A percentile compares a stretch with the other conserved stretches of the same genome.
Evolutionary conservation across 1,140 invertebrate genomes (phyloP).

Genomic region (Drosophila prosaltans): DNA sequence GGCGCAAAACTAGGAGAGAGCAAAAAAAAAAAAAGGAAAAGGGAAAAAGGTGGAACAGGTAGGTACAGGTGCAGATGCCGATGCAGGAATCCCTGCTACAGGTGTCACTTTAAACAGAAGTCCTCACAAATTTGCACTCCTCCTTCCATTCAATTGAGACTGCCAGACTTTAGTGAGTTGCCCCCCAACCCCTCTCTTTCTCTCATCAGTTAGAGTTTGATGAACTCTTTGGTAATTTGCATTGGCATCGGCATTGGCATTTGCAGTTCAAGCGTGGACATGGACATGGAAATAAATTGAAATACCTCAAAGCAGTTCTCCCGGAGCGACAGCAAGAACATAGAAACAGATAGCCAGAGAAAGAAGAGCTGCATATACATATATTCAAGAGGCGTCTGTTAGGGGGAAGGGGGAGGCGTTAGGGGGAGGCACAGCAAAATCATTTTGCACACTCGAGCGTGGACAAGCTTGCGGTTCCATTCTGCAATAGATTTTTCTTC

Average conservation of each 20-base stretch:
- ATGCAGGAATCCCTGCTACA: neutral
- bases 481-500: constrained; percentile 46
- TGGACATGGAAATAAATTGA: constrained; percentile 55
- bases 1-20: neutral
- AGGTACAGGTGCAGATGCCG: neutral
- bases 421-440: constrained; percentile 26
- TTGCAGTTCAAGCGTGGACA: constrained; percentile 23
- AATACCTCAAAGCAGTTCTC: constrained; percentile 32
- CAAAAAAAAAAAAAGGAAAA: neutral
- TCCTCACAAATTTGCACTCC: neutral
- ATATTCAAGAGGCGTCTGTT: too few species aligned
- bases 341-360: neutral
- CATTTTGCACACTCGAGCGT: constrained; percentile 70
- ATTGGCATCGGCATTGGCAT: constrained; percentile 43
- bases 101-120: constrained; percentile 40
- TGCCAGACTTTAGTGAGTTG: too few species aligned
- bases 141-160: neutral
- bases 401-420: neutral
- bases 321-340: neutral
- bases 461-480: constrained; percentile 63
- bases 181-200: neutral
- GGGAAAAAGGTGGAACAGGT: neutral
- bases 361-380: neutral
- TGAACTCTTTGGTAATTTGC: constrained; percentile 61
- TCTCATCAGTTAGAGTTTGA: constrained; percentile 44